Evolutionary conservation across 2,797 vertebrate genomes (phyloP).

Genomic region (Podargus strigoides): DNA sequence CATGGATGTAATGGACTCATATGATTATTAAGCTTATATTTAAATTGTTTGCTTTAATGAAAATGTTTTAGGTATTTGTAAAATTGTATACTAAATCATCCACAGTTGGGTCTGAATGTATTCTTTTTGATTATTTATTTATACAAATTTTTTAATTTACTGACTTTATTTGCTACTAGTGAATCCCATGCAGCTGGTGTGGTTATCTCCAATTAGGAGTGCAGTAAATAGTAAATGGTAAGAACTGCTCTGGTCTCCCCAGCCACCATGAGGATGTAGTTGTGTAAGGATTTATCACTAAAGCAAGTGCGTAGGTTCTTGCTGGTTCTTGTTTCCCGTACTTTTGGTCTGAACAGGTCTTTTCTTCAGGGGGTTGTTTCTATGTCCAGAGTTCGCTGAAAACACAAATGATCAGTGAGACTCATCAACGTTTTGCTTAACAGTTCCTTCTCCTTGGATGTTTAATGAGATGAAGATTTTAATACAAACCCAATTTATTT

Average conservation of each 20-base stretch:
- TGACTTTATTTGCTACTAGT: not conserved
- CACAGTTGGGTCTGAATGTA: not conserved
- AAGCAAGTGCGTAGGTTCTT: not conserved
- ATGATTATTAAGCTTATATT: not conserved
- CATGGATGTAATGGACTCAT: not conserved
- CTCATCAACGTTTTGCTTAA: accelerated
- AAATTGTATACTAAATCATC: not conserved
- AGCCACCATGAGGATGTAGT: not conserved
- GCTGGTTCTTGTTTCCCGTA: not conserved
- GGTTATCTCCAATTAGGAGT: not conserved
- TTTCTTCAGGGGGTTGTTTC: not conserved
- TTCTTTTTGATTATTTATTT: not conserved
- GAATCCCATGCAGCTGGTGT: not conserved
- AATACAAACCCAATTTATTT: not conserved
- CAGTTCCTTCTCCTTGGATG: not conserved
- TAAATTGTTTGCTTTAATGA: not conserved
- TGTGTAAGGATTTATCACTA: not conserved
- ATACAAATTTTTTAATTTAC: accelerated
- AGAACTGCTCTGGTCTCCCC: not conserved
- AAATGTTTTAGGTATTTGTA: not conserved
- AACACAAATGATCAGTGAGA: not conserved
- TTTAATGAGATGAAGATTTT: not conserved
- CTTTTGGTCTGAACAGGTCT: not conserved
- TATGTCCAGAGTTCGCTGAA: not conserved
- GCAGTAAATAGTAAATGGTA: too few species aligned